Conservation (phyloP, 2,888 invertebrate genomes). For the Thelaira solivaga region DNA sequence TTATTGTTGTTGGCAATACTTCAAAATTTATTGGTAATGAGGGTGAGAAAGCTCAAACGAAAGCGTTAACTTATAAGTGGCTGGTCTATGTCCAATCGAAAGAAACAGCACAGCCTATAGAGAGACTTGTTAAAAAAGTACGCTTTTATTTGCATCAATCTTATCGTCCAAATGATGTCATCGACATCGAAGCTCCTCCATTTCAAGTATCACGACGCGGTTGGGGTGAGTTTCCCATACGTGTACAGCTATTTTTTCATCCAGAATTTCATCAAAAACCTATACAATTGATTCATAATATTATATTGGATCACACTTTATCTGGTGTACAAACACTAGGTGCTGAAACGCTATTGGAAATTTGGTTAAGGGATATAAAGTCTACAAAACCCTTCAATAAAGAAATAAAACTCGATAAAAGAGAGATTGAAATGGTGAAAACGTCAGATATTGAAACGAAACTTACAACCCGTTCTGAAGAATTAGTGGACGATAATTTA, state of each 20-base stretch:
- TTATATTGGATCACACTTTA: conserved; percentile 88
- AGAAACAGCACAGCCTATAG: conserved; percentile 79
- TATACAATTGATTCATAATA: conserved; percentile 86
- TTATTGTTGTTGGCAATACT: conserved; percentile 83
- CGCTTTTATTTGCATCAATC: conserved; percentile 90
- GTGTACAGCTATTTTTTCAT: conserved; percentile 87
- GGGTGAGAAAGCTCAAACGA: conserved; percentile 73
- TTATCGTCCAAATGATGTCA: conserved; percentile 90
- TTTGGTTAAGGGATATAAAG: conserved; percentile 79
- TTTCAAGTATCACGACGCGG: conserved; percentile 91
- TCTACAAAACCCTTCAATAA: neutral
- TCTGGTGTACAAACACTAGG: conserved; percentile 91
- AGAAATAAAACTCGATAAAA: neutral
- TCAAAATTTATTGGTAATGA: conserved; percentile 88
- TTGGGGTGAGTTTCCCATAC: conserved; percentile 94
- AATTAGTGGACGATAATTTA: conserved; percentile 70
- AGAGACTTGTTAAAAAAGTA: conserved; percentile 84
- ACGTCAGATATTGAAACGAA: conserved; percentile 62
- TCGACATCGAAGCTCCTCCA: conserved; percentile 87
- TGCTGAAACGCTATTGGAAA: conserved; percentile 87
- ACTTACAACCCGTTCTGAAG: conserved; percentile 65
- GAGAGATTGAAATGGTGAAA: neutral
- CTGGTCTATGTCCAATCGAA: conserved; percentile 89
- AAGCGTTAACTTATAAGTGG: conserved; percentile 92
- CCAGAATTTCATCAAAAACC: conserved; percentile 85